A percentile compares a stretch with the other conserved stretches of the same genome.
Conservation (phyloP, 2,113 vertebrate genomes). For the Rhinolophus ferrumequinum region DNA sequence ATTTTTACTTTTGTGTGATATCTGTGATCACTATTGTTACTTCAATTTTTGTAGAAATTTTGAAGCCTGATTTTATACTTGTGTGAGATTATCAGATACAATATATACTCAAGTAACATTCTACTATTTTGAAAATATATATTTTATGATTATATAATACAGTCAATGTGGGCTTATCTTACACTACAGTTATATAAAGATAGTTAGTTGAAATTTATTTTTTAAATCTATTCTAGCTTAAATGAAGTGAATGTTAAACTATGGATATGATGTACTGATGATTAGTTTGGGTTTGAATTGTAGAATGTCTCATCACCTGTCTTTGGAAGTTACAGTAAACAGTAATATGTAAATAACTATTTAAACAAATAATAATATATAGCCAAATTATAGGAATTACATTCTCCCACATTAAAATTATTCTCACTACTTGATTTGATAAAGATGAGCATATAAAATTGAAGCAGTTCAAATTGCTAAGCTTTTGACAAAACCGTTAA, state of each 20-base stretch:
- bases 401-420: neutral
- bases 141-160: neutral
- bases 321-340: neutral
- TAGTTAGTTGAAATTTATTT: neutral
- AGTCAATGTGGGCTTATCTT: neutral
- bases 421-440: neutral
- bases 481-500: neutral
- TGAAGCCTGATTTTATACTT: neutral
- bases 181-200: neutral
- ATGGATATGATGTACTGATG: neutral
- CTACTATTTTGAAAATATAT: neutral
- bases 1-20: neutral
- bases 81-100: neutral
- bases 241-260: neutral
- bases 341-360: neutral
- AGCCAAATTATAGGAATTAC: neutral
- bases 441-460: neutral
- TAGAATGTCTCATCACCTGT: too few relatives aligned
- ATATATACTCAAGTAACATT: neutral
- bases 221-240: neutral
- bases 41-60: neutral
- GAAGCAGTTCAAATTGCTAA: neutral
- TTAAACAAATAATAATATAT: neutral
- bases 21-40: neutral
- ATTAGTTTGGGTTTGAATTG: neutral